A percentile compares a stretch with the other conserved stretches of the same genome.
Evolutionary conservation across 2,888 invertebrate genomes (phyloP).

Genomic region (Hirtodrosophila confusa): DNA sequence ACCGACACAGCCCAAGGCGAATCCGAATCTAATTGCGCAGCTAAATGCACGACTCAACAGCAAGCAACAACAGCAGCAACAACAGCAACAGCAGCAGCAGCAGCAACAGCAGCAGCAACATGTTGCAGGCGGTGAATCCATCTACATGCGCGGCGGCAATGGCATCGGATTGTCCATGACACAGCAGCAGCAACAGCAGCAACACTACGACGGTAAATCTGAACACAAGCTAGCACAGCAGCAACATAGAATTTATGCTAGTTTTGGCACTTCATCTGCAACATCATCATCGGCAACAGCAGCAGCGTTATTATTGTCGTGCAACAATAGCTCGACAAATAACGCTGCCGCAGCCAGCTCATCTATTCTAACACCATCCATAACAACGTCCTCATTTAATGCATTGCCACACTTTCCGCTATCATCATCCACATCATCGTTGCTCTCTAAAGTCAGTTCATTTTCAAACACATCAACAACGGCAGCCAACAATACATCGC

Average conservation of each 20-base stretch:
- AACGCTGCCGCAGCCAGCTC: conserved; percentile 69
- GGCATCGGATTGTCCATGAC: conserved; percentile 63
- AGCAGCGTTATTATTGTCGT: conserved; percentile 61
- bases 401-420: conserved; percentile 82
- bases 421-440: conserved; percentile 82
- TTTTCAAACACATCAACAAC: conserved; percentile 73
- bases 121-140: conserved; percentile 69
- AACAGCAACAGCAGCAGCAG: conserved; percentile 73
- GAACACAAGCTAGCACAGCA: conserved; percentile 71
- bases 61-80: conserved; percentile 75
- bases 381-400: conserved; percentile 73
- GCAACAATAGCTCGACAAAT: conserved; percentile 21
- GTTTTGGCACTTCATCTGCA: conserved; percentile 78
- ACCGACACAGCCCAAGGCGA: conserved; percentile 83
- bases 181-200: conserved; percentile 79
- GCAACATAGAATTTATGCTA: conserved; percentile 83
- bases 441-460: conserved; percentile 82
- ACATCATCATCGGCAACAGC: conserved; percentile 80
- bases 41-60: conserved; percentile 83
- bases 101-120: conserved; percentile 68
- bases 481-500: conserved; percentile 55
- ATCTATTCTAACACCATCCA: conserved; percentile 69
- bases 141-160: conserved; percentile 60
- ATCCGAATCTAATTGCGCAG: conserved; percentile 84
- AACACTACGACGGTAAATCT: conserved; percentile 84